These are phyloP conservation scores for Bombus waltoni DNA, from an alignment of 1,140 invertebrate species.

Conservation along the genomic window DNA sequence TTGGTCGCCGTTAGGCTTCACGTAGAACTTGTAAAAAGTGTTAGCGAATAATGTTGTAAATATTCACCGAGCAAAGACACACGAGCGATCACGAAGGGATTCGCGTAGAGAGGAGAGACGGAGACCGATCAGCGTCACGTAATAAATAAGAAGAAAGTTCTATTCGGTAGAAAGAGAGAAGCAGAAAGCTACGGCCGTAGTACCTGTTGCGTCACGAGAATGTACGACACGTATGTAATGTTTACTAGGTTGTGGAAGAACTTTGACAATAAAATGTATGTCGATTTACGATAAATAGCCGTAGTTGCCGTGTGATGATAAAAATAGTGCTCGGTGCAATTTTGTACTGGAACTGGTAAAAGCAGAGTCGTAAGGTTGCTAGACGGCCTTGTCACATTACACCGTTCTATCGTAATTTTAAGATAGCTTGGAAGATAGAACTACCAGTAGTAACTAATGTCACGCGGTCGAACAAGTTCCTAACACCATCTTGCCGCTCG, in stretches of 20 bases:
- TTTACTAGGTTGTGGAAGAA: conserved; percentile 44
- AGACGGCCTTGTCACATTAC: background rate
- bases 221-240: conserved; percentile 52
- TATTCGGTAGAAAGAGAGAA: background rate
- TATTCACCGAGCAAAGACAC: conserved; percentile 31
- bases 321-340: background rate
- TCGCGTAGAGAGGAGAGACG: background rate
- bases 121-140: conserved; percentile 20
- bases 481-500: background rate
- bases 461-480: conserved; percentile 5
- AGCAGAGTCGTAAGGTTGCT: background rate
- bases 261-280: conserved; percentile 48
- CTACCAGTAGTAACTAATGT: background rate
- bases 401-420: too few species aligned
- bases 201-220: conserved; percentile 69
- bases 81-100: background rate
- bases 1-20: conserved; percentile 10
- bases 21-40: conserved; percentile 45
- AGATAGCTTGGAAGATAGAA: background rate
- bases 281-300: conserved; percentile 52
- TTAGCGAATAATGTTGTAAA: conserved; percentile 48
- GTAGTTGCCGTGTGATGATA: background rate
- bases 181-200: conserved; percentile 48
- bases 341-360: background rate
- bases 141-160: background rate